phyloP scores from a whole-genome alignment of 1,140 invertebrate genomes.

The Geopemphigus sp. region DNA sequence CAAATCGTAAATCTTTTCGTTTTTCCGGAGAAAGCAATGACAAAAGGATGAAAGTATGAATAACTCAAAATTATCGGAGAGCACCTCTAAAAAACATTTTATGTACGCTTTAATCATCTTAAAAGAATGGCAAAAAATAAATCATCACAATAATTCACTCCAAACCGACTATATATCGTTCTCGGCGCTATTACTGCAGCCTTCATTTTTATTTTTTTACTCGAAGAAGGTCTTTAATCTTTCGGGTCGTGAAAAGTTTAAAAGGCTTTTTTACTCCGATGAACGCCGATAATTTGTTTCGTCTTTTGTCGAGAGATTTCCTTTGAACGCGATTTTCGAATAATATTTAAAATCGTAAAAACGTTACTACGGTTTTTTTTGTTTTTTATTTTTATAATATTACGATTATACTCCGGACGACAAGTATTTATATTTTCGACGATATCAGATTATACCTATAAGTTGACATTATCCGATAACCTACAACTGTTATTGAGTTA shows the following conservation, averaged over 20 bases:
- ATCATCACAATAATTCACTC: slow-evolving; percentile 11
- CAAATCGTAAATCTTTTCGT: not conserved
- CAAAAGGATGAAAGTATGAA: slow-evolving; percentile 1
- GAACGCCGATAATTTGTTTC: slow-evolving; percentile 25
- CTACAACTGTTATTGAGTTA: too few species aligned
- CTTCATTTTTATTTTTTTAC: slow-evolving; percentile 17
- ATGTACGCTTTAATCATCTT: slow-evolving; percentile 17
- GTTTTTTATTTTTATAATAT: too few species aligned
- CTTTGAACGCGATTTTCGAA: not conserved
- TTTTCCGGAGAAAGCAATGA: not conserved
- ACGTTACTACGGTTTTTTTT: not conserved
- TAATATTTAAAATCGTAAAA: not conserved
- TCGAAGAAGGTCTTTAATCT: slow-evolving; percentile 26
- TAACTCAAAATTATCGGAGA: slow-evolving; percentile 18
- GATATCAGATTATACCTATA: too few species aligned
- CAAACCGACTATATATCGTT: not conserved
- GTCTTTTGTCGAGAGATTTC: slow-evolving; percentile 22
- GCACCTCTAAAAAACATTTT: not conserved
- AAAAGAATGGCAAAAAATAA: slow-evolving; percentile 12
- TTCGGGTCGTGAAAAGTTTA: slow-evolving; percentile 10
- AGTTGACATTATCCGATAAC: too few species aligned
- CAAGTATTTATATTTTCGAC: not conserved
- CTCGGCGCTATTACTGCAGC: not conserved
- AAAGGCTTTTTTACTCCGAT: slow-evolving; percentile 24
- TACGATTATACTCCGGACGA: not conserved